Conservation (phyloP, 1,140 invertebrate species). For the Palaemon carinicauda region DNA sequence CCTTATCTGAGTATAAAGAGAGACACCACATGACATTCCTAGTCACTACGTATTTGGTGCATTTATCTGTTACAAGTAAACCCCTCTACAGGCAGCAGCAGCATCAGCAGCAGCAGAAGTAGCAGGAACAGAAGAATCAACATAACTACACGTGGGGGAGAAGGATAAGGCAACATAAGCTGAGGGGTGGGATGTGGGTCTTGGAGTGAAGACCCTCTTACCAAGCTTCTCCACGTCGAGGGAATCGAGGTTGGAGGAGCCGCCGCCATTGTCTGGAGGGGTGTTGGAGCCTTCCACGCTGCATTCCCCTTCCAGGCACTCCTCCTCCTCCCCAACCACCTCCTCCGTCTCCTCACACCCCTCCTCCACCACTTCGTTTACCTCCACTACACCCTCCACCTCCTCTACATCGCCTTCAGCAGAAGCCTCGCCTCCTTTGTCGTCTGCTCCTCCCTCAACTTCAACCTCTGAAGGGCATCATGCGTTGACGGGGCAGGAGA, state of each 20-base stretch:
- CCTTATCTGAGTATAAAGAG: no score
- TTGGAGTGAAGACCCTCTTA: slow-evolving; percentile 4
- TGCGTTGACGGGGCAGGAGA: slow-evolving; percentile 35
- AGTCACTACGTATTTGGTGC: no score
- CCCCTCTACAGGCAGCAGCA: slow-evolving; percentile 19
- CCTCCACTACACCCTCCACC: slow-evolving; percentile 11
- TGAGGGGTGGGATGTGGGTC: background rate
- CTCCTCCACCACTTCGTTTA: slow-evolving; percentile 7
- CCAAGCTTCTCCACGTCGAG: slow-evolving; percentile 40
- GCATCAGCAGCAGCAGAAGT: background rate
- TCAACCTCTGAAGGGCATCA: slow-evolving; percentile 45
- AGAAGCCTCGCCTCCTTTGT: slow-evolving; percentile 11
- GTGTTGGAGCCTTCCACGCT: slow-evolving; percentile 43
- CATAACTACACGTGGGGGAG: background rate
- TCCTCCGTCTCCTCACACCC: slow-evolving; percentile 1
- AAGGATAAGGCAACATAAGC: background rate
- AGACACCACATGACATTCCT: no score
- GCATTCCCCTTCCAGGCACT: slow-evolving; percentile 42
- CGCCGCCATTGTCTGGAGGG: slow-evolving; percentile 20
- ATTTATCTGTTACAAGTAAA: background rate
- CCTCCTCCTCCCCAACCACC: slow-evolving; percentile 44
- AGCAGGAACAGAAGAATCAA: background rate
- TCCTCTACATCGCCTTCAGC: slow-evolving; percentile 22
- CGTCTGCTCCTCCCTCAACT: slow-evolving; percentile 28
- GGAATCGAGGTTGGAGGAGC: slow-evolving; percentile 17